Conservation (phyloP, 2,888 invertebrate genomes). For the Macrosiphum euphorbiae region DNA sequence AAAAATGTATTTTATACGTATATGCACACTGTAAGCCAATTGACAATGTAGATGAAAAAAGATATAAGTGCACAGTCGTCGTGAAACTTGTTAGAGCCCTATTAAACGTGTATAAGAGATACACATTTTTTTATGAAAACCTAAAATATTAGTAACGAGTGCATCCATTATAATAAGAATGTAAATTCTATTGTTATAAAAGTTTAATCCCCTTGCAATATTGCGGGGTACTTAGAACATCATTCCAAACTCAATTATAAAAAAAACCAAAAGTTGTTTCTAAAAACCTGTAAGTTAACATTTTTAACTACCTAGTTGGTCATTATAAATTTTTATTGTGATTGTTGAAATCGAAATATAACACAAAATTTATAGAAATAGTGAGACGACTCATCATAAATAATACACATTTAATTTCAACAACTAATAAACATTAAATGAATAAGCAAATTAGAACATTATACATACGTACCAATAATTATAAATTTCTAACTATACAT, state of each 20-base stretch:
- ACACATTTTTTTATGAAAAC: not conserved
- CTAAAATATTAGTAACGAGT: not conserved
- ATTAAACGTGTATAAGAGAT: not conserved
- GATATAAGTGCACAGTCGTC: not conserved
- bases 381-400: not conserved
- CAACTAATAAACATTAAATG: not conserved
- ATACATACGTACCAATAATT: not conserved
- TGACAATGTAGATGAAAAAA: not conserved
- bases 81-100: not conserved
- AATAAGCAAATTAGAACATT: not conserved
- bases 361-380: not conserved
- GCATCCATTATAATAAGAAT: not conserved
- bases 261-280: not conserved
- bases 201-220: not conserved
- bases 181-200: not conserved
- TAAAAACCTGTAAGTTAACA: too few species aligned
- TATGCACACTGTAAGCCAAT: not conserved
- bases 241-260: not conserved
- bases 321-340: not conserved
- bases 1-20: not conserved
- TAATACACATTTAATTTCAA: too few species aligned
- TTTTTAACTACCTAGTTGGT: not conserved
- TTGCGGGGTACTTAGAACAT: not conserved
- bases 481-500: not conserved
- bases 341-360: not conserved